Percentiles rank a stretch among this genome's conserved stretches.
These are phyloP conservation scores for Catostylus mosaicus DNA, from an alignment of 30 jellyfish, hydroid and myxozoan species.

Conservation along the genomic window DNA sequence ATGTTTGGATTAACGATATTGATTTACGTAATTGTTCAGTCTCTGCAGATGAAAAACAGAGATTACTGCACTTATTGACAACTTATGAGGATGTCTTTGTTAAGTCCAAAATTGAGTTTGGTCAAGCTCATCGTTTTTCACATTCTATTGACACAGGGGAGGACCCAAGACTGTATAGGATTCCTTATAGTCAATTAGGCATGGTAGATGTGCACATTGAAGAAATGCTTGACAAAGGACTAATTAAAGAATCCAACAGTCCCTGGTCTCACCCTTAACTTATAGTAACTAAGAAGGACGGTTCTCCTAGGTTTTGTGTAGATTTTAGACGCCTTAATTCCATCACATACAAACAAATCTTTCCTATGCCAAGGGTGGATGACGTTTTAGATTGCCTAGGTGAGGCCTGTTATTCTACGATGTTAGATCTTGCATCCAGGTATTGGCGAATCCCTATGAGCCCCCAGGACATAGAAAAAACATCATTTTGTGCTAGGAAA, in stretches of 20 bases:
- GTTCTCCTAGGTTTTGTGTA: slow-evolving; percentile 35
- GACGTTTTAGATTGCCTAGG: slow-evolving; percentile 53
- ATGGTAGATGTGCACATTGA: slow-evolving; percentile 43
- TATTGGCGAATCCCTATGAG: slow-evolving; percentile 62
- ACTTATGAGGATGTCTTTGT: slow-evolving; percentile 28
- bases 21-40: slow-evolving; percentile 6
- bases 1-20: slow-evolving; percentile 12
- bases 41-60: background rate
- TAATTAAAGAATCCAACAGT: slow-evolving; percentile 20
- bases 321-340: slow-evolving; percentile 19
- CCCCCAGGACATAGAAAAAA: slow-evolving; percentile 36
- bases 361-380: slow-evolving; percentile 73
- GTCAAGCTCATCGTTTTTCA: slow-evolving; percentile 26
- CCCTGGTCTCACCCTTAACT: slow-evolving; percentile 52
- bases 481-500: slow-evolving; percentile 42
- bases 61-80: background rate
- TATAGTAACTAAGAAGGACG: slow-evolving; percentile 44
- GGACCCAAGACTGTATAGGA: slow-evolving; percentile 45
- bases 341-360: slow-evolving; percentile 30
- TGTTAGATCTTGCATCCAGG: slow-evolving; percentile 64
- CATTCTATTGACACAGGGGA: slow-evolving; percentile 42
- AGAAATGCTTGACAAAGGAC: slow-evolving; percentile 19
- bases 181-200: slow-evolving; percentile 27
- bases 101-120: slow-evolving; percentile 5
- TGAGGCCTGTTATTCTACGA: slow-evolving; percentile 49